Evolutionary conservation across 2,113 vertebrate species (phyloP), one percentile per base, ranked within the genome.

Genomic region (Laticauda colubrina): DNA sequence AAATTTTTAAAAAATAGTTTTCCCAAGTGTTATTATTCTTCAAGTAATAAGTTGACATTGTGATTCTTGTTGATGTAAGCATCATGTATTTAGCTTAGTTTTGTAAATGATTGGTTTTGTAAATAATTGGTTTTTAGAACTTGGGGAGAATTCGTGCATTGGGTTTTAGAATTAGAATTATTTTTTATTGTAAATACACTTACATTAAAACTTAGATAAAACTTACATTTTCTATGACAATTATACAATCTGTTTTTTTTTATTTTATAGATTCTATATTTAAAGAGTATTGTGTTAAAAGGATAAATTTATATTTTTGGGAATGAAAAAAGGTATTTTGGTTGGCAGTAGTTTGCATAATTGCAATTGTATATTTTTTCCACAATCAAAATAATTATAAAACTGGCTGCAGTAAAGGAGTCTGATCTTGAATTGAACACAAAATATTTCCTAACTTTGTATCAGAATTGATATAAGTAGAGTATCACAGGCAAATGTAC

Each of bases 301-400:
- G n/a, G 43, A 55, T 45, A 69, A 4, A 26, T 12, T 51, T 24
- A 24, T 26, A 86, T 92, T 18, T 34, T 89, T 51, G 24, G 20
- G 54, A 2, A 34, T 23, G 43, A 29, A 81, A 26, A 5, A 54
- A 18, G 14, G 51, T 75, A 43, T 45, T 48, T 92, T 53, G 34
- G 11, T 4, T 57, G 54, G 39, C 56, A 89, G 57, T 57, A 39
- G 15, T 75, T 75, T 75, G n/a, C n/a, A 39, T 75, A 75, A 81
- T 81, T 81, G 69, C 15, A 39, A 39, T 81, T 81, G 34, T 39
- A 39, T 81, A 81, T 20, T 81, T 81, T 48, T 51, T 34, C 24
- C 8, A 7, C 4, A 91, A 94, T 94, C 10, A n/a, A 57, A 91
- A 59, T 85, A 87, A 64, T 24, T 86, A 92, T 91, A 95, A 96